These are phyloP conservation scores for Erannis defoliaria DNA, from an alignment of 2,888 invertebrate genomes.

Conservation along the genomic window DNA sequence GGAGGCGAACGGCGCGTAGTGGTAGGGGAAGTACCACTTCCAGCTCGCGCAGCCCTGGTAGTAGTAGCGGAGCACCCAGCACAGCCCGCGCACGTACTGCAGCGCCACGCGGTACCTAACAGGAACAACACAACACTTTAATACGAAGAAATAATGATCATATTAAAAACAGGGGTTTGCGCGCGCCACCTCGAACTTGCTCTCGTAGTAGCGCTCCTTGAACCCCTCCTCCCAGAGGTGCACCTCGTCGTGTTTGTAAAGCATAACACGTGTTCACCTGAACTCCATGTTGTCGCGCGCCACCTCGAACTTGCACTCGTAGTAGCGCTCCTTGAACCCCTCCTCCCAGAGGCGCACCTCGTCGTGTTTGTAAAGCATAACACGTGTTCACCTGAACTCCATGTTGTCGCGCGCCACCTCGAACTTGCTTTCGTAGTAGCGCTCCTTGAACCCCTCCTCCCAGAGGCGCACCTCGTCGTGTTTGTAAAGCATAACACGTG, in stretches of 20 bases:
- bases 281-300: constrained; percentile 88
- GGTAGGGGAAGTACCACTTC: constrained; percentile 99
- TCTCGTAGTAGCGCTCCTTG: constrained; percentile 98
- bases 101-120: constrained; percentile 93
- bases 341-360: constrained; percentile 98
- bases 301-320: constrained; percentile 97
- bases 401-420: constrained; percentile 91
- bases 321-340: constrained; percentile 99
- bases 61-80: constrained; percentile 99
- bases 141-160: constrained; percentile 50
- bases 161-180: constrained; percentile 92
- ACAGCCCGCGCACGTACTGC: constrained; percentile 98
- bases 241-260: constrained; percentile 96
- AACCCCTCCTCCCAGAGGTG: constrained; percentile 98
- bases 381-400: constrained; percentile 77
- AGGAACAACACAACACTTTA: neutral
- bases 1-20: constrained; percentile 99
- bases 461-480: constrained; percentile 96
- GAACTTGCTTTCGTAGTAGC: constrained; percentile 98
- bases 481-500: no score
- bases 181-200: constrained; percentile 93
- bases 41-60: constrained; percentile 99
- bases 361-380: no score
- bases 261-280: constrained; percentile 68
- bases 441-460: constrained; percentile 99